These are phyloP conservation scores for Chionis minor DNA, from an alignment of 2,113 vertebrate species.

Conservation along the genomic window DNA sequence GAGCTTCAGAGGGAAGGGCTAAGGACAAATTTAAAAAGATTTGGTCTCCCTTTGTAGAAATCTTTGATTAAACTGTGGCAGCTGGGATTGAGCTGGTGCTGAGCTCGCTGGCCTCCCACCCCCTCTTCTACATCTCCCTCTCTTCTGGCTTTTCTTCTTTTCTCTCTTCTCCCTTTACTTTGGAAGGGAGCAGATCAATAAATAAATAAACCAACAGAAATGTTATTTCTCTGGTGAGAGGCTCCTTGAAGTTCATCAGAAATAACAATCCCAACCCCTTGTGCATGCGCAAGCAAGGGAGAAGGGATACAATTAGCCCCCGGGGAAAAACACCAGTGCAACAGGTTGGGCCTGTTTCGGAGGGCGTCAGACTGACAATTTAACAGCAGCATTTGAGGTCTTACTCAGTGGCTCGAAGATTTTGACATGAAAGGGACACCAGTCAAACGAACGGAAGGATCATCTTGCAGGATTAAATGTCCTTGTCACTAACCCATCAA, in stretches of 20 bases:
- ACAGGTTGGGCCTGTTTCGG: not conserved
- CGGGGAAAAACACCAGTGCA: not conserved
- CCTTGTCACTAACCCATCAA: slow-evolving; percentile 25
- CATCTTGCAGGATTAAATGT: slow-evolving; percentile 33
- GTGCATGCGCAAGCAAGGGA: not conserved
- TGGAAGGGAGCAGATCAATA: slow-evolving; percentile 36
- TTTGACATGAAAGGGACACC: slow-evolving; percentile 36
- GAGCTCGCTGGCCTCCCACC: not conserved
- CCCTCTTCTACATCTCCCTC: slow-evolving; percentile 12
- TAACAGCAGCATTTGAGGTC: not conserved
- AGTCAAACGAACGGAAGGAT: not conserved
- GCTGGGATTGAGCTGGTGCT: not conserved
- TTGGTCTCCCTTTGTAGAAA: slow-evolving; percentile 26
- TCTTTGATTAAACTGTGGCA: slow-evolving; percentile 11
- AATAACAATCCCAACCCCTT: not conserved
- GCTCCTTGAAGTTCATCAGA: slow-evolving; percentile 46
- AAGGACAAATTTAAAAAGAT: slow-evolving; percentile 1
- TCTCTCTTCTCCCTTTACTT: not conserved
- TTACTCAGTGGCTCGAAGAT: not conserved
- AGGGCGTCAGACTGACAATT: not conserved
- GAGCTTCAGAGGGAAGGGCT: not conserved
- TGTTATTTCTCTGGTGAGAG: not conserved
- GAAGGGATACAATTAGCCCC: not conserved
- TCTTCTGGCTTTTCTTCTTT: not conserved
- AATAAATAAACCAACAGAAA: slow-evolving; percentile 52